Evolutionary conservation across 2,797 vertebrate species (phyloP).

Genomic region (Carcharodon carcharias): DNA sequence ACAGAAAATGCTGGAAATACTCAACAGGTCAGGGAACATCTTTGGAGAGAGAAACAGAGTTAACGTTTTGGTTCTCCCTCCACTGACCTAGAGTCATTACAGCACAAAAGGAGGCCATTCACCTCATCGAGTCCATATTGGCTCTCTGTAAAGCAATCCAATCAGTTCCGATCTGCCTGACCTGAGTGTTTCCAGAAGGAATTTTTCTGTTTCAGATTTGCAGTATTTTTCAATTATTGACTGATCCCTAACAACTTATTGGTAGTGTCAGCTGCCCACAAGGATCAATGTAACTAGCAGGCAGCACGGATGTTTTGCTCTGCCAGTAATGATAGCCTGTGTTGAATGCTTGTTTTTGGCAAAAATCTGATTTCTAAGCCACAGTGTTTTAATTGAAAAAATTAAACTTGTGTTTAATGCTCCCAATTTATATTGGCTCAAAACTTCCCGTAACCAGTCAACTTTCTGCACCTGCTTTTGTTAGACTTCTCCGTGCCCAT

Average conservation of each 20-base stretch:
- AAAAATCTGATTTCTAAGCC: neutral
- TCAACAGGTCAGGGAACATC: neutral
- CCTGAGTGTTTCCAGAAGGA: neutral
- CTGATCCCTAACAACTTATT: neutral
- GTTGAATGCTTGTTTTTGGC: neutral
- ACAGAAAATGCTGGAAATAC: too few relatives aligned
- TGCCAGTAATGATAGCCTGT: neutral
- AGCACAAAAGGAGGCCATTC: neutral
- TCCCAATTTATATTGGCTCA: neutral
- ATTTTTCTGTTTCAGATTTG: neutral
- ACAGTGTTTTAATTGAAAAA: neutral
- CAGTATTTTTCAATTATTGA: neutral
- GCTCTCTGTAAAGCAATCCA: neutral
- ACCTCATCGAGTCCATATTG: neutral
- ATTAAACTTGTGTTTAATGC: neutral
- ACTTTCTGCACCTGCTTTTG: neutral
- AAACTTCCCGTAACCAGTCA: neutral
- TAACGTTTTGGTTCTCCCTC: neutral
- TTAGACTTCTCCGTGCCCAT: too few relatives aligned
- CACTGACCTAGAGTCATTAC: neutral
- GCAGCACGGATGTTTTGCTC: neutral
- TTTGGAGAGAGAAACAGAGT: neutral
- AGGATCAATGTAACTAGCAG: neutral
- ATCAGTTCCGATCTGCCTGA: neutral
- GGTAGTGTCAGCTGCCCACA: neutral